Evolutionary conservation across 2,113 vertebrate species (phyloP).

Genomic region (Mormyrus iriodes): DNA sequence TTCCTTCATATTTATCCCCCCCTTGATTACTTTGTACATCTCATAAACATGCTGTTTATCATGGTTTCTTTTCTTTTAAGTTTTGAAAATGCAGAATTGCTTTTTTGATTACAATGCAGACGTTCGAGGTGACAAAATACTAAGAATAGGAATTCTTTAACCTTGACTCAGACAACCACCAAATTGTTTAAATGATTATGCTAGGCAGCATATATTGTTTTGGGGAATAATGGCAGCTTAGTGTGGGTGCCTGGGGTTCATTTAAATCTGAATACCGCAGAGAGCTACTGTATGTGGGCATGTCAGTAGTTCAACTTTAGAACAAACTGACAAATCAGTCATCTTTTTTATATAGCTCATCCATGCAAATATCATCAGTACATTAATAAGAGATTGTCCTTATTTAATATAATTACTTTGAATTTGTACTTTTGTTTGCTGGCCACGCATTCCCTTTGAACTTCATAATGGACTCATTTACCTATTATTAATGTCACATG

Average conservation of each 20-base stretch:
- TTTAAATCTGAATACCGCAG: neutral
- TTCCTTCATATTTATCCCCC: neutral
- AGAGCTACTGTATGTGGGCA: neutral
- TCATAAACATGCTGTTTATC: neutral
- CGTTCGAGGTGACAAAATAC: neutral
- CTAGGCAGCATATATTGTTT: neutral
- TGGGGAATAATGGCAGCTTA: neutral
- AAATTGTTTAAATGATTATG: neutral
- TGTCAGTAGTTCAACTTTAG: neutral
- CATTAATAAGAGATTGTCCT: neutral
- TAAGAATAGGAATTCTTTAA: neutral
- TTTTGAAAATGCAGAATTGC: neutral
- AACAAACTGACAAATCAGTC: neutral
- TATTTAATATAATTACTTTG: neutral
- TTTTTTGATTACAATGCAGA: neutral
- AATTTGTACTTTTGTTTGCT: neutral
- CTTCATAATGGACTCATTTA: neutral
- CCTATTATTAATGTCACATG: neutral
- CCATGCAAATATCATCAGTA: neutral
- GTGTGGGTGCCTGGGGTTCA: neutral
- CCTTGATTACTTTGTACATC: neutral
- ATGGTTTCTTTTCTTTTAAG: constrained; percentile 1
- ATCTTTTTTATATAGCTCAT: neutral
- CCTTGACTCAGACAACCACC: neutral
- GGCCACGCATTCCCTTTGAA: neutral